Percentiles rank a stretch among this genome's conserved stretches.
Conservation (phyloP, 2,888 invertebrate species). For the Andrena praecox region DNA sequence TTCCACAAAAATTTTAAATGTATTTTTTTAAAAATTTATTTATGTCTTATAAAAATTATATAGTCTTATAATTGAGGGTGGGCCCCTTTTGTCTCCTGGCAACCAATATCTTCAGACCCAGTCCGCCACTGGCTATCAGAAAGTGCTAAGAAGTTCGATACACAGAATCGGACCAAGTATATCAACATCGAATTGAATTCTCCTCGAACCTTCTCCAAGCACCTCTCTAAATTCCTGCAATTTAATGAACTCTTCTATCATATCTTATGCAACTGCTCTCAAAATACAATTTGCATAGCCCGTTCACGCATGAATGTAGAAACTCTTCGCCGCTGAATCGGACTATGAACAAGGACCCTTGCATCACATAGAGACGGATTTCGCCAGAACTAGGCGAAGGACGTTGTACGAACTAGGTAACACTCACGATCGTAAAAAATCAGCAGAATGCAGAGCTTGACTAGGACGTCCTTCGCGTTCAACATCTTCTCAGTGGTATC, state of each 20-base stretch:
- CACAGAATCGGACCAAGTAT: too few species aligned
- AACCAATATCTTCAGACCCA: too few species aligned
- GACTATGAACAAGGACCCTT: constrained; percentile 34
- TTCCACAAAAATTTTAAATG: too few species aligned
- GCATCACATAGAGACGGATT: neutral
- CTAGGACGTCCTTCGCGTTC: constrained; percentile 70
- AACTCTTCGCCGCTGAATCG: neutral
- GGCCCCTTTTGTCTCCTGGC: too few species aligned
- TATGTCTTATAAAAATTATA: too few species aligned
- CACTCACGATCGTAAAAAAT: constrained; percentile 74
- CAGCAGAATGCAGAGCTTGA: constrained; percentile 73
- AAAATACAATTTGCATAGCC: neutral
- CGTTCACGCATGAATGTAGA: neutral
- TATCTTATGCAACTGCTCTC: neutral
- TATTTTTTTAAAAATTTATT: too few species aligned
- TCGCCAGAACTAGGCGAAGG: constrained; percentile 72
- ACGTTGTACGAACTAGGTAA: constrained; percentile 30
- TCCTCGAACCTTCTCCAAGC: too few species aligned
- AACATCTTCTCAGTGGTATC: constrained; percentile 56
- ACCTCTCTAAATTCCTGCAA: too few species aligned
- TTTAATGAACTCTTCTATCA: neutral
- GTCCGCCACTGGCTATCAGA: too few species aligned
- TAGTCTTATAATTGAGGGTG: too few species aligned
- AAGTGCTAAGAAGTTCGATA: too few species aligned
- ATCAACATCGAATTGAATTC: too few species aligned